Conservation (phyloP, 1,140 invertebrate species). For the Bombus superbus region DNA sequence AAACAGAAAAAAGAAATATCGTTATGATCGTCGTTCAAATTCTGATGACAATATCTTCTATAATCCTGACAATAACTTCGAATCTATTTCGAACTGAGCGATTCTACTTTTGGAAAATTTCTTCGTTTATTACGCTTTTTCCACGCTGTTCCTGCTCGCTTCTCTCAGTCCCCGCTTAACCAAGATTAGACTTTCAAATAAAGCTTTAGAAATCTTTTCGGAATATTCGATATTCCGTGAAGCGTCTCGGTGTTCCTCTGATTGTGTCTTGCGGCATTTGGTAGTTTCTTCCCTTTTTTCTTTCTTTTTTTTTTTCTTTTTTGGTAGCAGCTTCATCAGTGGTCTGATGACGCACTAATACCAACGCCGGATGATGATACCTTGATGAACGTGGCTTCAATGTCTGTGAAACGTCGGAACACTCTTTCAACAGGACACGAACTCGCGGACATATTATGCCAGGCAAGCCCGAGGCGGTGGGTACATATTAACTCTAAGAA, state of each 20-base stretch:
- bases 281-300: neutral
- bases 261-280: neutral
- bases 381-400: neutral
- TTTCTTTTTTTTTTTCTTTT: neutral
- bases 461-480: neutral
- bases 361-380: neutral
- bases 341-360: neutral
- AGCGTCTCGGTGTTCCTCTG: neutral
- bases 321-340: neutral
- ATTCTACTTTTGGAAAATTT: neutral
- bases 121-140: neutral
- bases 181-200: too few species aligned
- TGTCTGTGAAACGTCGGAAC: neutral
- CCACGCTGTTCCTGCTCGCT: neutral
- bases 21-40: neutral
- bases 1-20: neutral
- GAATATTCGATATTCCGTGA: neutral
- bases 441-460: neutral
- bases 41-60: neutral
- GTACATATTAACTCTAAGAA: neutral
- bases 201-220: neutral
- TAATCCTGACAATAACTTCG: neutral
- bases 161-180: too few species aligned
- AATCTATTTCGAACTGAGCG: neutral
- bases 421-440: neutral